Base-by-base conservation (phyloP, 2,797 vertebrate species). In the Sebastes steindachneri region DNA sequence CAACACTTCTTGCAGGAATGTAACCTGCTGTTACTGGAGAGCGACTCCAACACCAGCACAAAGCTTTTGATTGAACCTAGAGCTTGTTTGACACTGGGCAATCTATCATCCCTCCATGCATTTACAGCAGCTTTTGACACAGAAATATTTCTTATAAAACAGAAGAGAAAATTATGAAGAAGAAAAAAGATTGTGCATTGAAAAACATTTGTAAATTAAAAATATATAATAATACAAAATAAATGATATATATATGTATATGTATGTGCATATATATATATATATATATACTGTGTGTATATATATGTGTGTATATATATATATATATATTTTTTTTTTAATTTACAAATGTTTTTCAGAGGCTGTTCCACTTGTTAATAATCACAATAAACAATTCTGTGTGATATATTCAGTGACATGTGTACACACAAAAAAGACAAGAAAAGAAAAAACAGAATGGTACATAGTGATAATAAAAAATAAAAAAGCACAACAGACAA, bases 11-110 rank as follows among this genome's bases (percentile, higher is more conserved):
- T 55, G 65, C 45, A 33, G 45, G 41, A 54, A 15, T 15, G 64
- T 48, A 78, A 64, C 66, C 70, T n/a, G 65, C 69, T 63, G 67
- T 75, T 85, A 53, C 26, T 26, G 60, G 9, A 29, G 65, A 73
- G 65, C 2, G 17, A 57, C 68, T 64, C 28, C 68, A 66, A 33
- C 48, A 41, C 25, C 55, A 51, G 11, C 68, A n/a, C 51, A 73
- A 33, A 76, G 37, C 60, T 17, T 76, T 45, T 79, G 31, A 82
- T 73, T 7, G 5, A 77, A 78, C 71, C 51, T 14, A 5, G 37
- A 62, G 79, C 67, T 68, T 68, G 65, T 73, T n/a, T 79, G 75
- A 77, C 55, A 19, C 21, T 1, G 15, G 4, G 35, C 51, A 55
- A 68, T 83, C 57, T 71, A n/a, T 83, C 80, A 68, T 70, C 21